Evolutionary conservation across 2,113 vertebrate genomes (phyloP), one percentile per base, ranked within the genome.

Genomic region (Alectura lathami): DNA sequence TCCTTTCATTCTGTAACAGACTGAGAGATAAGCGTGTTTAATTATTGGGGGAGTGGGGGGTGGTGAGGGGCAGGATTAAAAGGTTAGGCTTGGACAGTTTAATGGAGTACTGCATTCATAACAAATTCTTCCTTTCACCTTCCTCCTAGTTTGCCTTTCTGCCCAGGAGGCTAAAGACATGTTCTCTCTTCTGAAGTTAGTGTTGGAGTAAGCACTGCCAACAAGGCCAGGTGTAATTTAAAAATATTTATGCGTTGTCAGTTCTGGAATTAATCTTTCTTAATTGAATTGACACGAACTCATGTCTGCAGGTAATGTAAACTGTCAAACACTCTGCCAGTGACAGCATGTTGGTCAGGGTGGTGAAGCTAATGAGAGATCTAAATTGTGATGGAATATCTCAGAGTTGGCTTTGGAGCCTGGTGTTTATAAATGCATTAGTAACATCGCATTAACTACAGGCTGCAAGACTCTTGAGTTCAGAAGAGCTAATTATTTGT

Each of bases 231-330:
- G 95, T 97, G 96, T 95, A 96, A 97, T 95, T 94, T 95, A 75
- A 96, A 97, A 97, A 96, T 96, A 95, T 96, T 96, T 97, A 95
- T 96, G 95, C 96, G 77, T 96, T 95, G 96, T 96, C 96, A 97
- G 96, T 93, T 97, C 94, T 95, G 94, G 89, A 96, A 96, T 97
- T 93, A 96, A 97, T 97, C 96, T 95, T 96, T 88, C 93, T 96
- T 96, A 96, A 96, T 96, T 94, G 96, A 96, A 95, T 93, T 97
- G 96, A 93, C 96, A 93, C 47, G 42, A 90, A 86, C 88, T 90
- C 74, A 94, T 96, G 96, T 97, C 96, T 96, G 89, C 96, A 96
- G 96, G 96, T 97, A 96, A 97, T 97, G 73, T 96, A 97, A 96
- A 95, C 93, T 96, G 96, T 97, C 96, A 96, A 95, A 95, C 83